phyloP scores from a whole-genome alignment of 1,140 invertebrate species.

The Dendroctonus ponderosae region DNA sequence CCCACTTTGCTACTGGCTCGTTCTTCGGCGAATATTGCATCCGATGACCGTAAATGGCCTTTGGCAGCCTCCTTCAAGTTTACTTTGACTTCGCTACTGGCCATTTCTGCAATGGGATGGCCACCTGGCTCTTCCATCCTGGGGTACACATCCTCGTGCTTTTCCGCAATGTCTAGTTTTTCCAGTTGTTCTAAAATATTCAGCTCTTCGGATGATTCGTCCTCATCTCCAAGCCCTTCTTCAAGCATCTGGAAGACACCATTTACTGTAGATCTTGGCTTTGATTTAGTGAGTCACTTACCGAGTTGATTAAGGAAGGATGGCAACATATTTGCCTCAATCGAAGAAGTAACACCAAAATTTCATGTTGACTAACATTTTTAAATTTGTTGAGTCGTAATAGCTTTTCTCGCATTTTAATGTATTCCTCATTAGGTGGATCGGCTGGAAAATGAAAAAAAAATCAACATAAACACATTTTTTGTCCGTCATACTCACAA shows the following conservation, averaged over 20 bases:
- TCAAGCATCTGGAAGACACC: constrained; percentile 58
- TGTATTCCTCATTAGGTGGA: constrained; percentile 40
- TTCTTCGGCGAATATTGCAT: constrained; percentile 66
- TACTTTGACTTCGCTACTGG: constrained; percentile 17
- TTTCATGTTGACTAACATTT: constrained; percentile 69
- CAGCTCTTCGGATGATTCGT: constrained; percentile 40
- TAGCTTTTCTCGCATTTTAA: constrained; percentile 59
- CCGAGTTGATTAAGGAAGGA: constrained; percentile 71
- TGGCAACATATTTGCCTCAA: constrained; percentile 88
- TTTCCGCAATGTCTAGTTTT: constrained; percentile 45
- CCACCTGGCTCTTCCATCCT: constrained; percentile 11
- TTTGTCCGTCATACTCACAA: background rate
- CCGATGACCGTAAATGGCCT: constrained; percentile 60
- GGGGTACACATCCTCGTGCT: constrained; percentile 21
- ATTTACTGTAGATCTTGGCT: background rate
- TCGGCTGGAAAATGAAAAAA: constrained; percentile 32
- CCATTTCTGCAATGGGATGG: background rate
- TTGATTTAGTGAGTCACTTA: constrained; percentile 39
- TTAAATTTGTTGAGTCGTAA: constrained; percentile 58
- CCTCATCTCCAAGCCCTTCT: constrained; percentile 48
- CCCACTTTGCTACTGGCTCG: constrained; percentile 62
- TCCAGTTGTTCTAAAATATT: constrained; percentile 51
- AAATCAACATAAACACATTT: constrained; percentile 5
- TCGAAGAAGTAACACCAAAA: constrained; percentile 79
- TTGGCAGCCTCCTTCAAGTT: constrained; percentile 51